Base-by-base conservation (phyloP, 2,888 invertebrate species). In the Athalia rosae region DNA sequence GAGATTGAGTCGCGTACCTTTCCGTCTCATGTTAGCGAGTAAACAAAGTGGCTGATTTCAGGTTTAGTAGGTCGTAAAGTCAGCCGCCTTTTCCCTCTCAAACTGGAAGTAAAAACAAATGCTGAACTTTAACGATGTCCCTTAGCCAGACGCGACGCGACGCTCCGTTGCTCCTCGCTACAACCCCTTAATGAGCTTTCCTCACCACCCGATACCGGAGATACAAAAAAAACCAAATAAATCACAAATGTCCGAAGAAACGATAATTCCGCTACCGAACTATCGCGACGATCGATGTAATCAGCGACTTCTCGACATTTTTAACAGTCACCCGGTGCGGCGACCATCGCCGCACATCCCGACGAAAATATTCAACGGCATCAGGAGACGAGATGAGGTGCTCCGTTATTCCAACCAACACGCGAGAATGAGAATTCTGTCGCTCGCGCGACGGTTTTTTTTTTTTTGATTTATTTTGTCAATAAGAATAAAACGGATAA, bases 11-110 rank as follows among this genome's bases (percentile, higher is more conserved):
- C 28, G 67, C 56, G 74, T 62, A 50, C 48, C 74, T 74, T 59
- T 15, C 28, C 74, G 59, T 74, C 74, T 61, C 61, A 43, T 59
- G 50, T 62, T 28, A 61, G 62, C 62, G 11, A 62, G 62, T 62
- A 82, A 82, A 83, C 83, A 83, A 82, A 83, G 79, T 81, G 79
- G 80, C 79, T 80, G 80, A 82, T 80, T 82, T 76, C 79, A 79
- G 80, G 81, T 82, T 81, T 81, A 63, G 76, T 66, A 64, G 64
- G 64, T 66, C 76, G 64, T 76, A 66, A 66, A 76, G 76, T 9
- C 11, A 50, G 48, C 28, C 62, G 48, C n/a, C 62, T 28, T 59
- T 58, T 56, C 58, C 48, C 47, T 9, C 58, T n/a, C 45, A 45
- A 28, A 28, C 28, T 28, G 28, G 50, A 43, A 58, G 71, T 71